A percentile compares a stretch with the other conserved stretches of the same genome.
Conservation (phyloP, 2,113 vertebrate species). For the Marcusenius ussheri region DNA sequence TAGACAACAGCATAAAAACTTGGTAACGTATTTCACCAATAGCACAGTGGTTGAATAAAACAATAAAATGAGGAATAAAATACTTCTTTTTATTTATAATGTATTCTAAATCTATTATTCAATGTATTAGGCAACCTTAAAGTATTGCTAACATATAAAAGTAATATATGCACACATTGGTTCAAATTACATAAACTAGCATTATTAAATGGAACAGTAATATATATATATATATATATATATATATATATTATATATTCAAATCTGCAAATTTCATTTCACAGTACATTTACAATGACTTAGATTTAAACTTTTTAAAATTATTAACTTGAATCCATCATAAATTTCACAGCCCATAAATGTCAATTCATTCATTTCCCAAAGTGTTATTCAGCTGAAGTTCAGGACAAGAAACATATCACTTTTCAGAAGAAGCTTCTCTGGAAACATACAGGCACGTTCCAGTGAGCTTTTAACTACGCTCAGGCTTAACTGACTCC, state of each 20-base stretch:
- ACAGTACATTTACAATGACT: not conserved
- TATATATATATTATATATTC: not conserved
- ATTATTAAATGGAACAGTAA: not conserved
- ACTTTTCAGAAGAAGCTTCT: not conserved
- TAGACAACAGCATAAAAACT: not conserved
- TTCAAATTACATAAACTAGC: not conserved
- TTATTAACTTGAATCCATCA: not conserved
- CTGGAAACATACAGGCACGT: not conserved
- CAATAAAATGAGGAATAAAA: not conserved
- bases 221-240: not conserved
- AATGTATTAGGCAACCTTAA: not conserved
- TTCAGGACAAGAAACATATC: not conserved
- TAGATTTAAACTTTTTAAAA: not conserved
- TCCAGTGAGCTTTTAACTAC: not conserved
- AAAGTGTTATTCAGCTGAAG: not conserved
- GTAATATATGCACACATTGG: not conserved
- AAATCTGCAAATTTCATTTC: not conserved
- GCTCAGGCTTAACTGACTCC: not conserved
- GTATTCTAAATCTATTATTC: not conserved
- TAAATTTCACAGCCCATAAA: not conserved
- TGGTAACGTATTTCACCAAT: not conserved
- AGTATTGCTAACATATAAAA: not conserved
- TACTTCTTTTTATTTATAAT: not conserved
- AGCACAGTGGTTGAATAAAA: not conserved
- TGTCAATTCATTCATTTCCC: not conserved